A percentile compares a stretch with the other conserved stretches of the same genome.
These are phyloP conservation scores for Pelvicachromis taeniatus DNA, from an alignment of 2,113 vertebrate species.

Conservation along the genomic window DNA sequence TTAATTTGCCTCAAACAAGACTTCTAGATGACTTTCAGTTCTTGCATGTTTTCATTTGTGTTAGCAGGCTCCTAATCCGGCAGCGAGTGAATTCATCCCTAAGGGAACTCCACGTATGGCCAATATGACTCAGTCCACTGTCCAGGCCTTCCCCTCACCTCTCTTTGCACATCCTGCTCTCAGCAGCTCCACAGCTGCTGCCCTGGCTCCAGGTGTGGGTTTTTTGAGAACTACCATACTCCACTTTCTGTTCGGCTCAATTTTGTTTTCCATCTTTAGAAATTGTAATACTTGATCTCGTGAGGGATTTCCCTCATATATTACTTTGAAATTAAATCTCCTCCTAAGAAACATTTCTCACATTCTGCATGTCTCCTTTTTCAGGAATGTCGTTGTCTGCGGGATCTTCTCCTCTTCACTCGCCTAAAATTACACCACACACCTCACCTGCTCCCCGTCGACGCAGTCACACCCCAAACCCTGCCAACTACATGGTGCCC, in stretches of 20 bases:
- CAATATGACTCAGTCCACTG: slow-evolving; percentile 87
- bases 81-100: slow-evolving; percentile 96
- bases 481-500: slow-evolving; percentile 96
- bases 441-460: slow-evolving; percentile 94
- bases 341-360: background rate
- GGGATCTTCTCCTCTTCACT: slow-evolving; percentile 97
- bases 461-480: slow-evolving; percentile 98
- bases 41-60: background rate
- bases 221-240: background rate
- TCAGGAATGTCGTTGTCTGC: slow-evolving; percentile 97
- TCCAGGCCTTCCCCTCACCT: slow-evolving; percentile 92
- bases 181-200: slow-evolving; percentile 85
- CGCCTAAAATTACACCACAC: slow-evolving; percentile 98
- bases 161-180: slow-evolving; percentile 90
- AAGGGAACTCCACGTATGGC: slow-evolving; percentile 94
- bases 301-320: background rate
- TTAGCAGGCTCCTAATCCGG: slow-evolving; percentile 90
- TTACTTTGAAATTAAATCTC: background rate
- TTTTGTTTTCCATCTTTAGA: slow-evolving; percentile 22
- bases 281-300: background rate
- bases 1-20: background rate
- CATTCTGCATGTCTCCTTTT: background rate
- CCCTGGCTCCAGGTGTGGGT: slow-evolving; percentile 88
- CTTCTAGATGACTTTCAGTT: background rate
- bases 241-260: background rate